These are phyloP conservation scores for Achatina immaculata DNA, from an alignment of 1,140 invertebrate species.

Conservation along the genomic window DNA sequence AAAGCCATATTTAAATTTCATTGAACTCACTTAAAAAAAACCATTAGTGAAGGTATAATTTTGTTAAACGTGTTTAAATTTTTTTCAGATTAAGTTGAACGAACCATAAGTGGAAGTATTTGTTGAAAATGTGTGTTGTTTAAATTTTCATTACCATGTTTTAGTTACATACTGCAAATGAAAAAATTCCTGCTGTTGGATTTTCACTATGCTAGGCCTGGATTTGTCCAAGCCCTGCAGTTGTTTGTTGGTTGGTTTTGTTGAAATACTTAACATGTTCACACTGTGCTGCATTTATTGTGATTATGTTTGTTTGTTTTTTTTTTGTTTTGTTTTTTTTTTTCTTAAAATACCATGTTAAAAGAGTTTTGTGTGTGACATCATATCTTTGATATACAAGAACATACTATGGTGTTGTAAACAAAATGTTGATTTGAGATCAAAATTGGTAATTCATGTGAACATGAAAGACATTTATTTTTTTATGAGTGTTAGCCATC, in stretches of 20 bases:
- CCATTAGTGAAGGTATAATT: too few relatives aligned
- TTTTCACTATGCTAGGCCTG: conserved; percentile 36
- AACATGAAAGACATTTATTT: conserved; percentile 28
- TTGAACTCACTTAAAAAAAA: too few relatives aligned
- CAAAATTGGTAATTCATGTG: conserved; percentile 35
- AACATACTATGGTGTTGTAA: conserved; percentile 19
- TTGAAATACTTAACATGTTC: conserved; percentile 33
- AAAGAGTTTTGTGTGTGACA: background rate
- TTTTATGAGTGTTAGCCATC: conserved; percentile 19
- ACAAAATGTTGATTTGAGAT: conserved; percentile 8
- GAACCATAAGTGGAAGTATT: too few relatives aligned
- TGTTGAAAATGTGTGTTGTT: too few relatives aligned
- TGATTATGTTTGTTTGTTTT: conserved; percentile 28
- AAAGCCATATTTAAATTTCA: too few relatives aligned
- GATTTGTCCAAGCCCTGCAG: conserved; percentile 37
- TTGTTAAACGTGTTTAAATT: too few relatives aligned
- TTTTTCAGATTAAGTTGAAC: too few relatives aligned
- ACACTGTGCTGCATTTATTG: conserved; percentile 38
- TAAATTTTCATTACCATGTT: too few relatives aligned
- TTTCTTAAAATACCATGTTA: conserved; percentile 2
- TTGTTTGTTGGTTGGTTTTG: conserved; percentile 33
- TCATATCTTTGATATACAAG: conserved; percentile 23
- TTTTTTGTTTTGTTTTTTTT: background rate
- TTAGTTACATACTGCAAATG: too few relatives aligned
- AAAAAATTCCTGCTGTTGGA: conserved; percentile 32